Conservation (phyloP, 1,140 invertebrate genomes). For the Delia radicum region DNA sequence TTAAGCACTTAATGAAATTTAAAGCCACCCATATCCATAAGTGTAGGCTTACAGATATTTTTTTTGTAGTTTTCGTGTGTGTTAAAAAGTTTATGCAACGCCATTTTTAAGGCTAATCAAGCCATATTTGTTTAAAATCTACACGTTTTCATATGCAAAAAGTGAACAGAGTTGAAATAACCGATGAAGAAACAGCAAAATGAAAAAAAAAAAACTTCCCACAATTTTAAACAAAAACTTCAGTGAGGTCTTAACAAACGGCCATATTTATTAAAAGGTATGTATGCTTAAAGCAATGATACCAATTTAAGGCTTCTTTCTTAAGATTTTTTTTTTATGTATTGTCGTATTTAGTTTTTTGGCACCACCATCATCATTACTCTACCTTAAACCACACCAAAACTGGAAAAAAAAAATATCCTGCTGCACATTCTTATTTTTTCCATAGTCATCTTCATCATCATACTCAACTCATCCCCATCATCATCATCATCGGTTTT, state of each 20-base stretch:
- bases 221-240: conserved; percentile 13
- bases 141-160: conserved; percentile 19
- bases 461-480: background rate
- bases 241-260: conserved; percentile 20
- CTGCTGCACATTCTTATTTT: background rate
- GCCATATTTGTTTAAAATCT: conserved; percentile 23
- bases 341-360: background rate
- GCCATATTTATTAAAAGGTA: conserved; percentile 21
- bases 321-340: background rate
- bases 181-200: background rate
- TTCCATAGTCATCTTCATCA: conserved; percentile 3
- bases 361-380: conserved; percentile 13
- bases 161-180: background rate
- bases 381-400: background rate
- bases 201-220: background rate
- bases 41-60: background rate
- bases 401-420: background rate
- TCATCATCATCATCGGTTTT: background rate
- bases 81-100: conserved; percentile 4
- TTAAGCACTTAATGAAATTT: conserved; percentile 10
- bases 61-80: background rate
- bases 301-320: conserved; percentile 17
- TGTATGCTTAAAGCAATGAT: conserved; percentile 6
- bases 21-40: conserved; percentile 17
- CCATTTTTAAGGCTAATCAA: conserved; percentile 22